Evolutionary conservation across 1,140 invertebrate species (phyloP), one percentile per base, ranked within the genome.

Genomic region (Bombus sibiricus): DNA sequence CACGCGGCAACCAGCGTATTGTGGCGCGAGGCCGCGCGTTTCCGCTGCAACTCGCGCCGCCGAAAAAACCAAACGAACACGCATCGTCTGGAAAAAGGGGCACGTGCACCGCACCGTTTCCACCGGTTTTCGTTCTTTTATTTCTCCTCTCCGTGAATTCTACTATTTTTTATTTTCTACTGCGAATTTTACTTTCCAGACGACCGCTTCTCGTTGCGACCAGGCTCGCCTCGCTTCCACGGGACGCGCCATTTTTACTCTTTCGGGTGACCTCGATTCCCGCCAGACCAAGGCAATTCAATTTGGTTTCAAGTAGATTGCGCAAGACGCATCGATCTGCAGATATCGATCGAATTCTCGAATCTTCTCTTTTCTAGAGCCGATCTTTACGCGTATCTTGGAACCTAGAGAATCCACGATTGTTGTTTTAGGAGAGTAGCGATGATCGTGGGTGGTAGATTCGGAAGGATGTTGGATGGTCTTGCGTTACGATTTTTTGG

Each of bases 1-100:
- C 64, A 8, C 64, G 47, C 15, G n/a, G 57, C 25, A 57, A 66
- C 74, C 5, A n/a, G 41, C 81, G 81, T 37, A 41, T 69, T 59
- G 74, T 43, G 41, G 64, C 73, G 73, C 81, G 81, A 64, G 77
- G 77, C 68, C 68, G 83, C 68, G 83, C 78, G 59, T 85, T 85
- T 81, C 83, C 57, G 68, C 71, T 74, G 66, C 81, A 39, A 75
- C 69, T 72, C 64, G 34, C 57, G 74, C 73, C 64, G 74, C 22
- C 43, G 71, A n/a, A 77, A 79, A 59, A 32, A 69, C 3, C 22
- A 2, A 9, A 22, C 2, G 22, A 25, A 32, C 22, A 43, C 3
- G n/a, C 39, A 28, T 3, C 57, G 57, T 74, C 37, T 57, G 66
- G 53, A 71, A 79, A 79, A 84, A 79, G 64, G 39, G 68, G 75